Evolutionary conservation across 2,888 invertebrate genomes (phyloP).

Genomic region (Rhingia rostrata): DNA sequence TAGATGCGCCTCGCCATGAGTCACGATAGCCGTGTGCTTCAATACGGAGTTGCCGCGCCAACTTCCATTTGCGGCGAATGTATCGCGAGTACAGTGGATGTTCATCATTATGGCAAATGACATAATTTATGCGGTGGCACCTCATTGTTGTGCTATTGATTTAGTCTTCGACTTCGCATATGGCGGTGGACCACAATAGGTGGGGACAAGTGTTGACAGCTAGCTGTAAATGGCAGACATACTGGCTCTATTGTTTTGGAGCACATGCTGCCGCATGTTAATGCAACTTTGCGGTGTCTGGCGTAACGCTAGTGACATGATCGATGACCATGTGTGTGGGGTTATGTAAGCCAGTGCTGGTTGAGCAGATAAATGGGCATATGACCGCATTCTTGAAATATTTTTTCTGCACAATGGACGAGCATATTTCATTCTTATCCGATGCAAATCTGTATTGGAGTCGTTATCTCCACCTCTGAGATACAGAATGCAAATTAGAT

Average conservation of each 20-base stretch:
- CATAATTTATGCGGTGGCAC: constrained; percentile 64
- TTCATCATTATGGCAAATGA: constrained; percentile 55
- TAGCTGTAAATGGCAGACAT: constrained; percentile 46
- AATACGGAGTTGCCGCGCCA: not conserved
- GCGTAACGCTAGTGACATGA: constrained; percentile 22
- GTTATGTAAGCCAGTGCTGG: not conserved
- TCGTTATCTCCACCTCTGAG: not conserved
- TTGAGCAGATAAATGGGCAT: not conserved
- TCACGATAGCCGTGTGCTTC: constrained; percentile 17
- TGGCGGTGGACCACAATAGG: constrained; percentile 50
- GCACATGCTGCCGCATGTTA: constrained; percentile 8
- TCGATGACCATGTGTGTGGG: constrained; percentile 16
- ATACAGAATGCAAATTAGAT: constrained; percentile 2
- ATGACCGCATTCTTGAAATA: too few relatives aligned
- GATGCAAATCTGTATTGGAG: not conserved
- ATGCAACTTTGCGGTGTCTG: constrained; percentile 9
- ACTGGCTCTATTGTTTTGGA: constrained; percentile 43
- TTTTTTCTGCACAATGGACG: too few relatives aligned
- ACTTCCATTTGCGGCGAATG: constrained; percentile 42
- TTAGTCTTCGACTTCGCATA: constrained; percentile 19
- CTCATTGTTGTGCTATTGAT: constrained; percentile 44
- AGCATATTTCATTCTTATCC: too few relatives aligned
- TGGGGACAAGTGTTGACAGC: constrained; percentile 56
- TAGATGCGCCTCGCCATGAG: constrained; percentile 44
- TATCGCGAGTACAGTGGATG: constrained; percentile 17